Conservation (phyloP, 2,113 vertebrate species). For the Potamarius usumacintae region DNA sequence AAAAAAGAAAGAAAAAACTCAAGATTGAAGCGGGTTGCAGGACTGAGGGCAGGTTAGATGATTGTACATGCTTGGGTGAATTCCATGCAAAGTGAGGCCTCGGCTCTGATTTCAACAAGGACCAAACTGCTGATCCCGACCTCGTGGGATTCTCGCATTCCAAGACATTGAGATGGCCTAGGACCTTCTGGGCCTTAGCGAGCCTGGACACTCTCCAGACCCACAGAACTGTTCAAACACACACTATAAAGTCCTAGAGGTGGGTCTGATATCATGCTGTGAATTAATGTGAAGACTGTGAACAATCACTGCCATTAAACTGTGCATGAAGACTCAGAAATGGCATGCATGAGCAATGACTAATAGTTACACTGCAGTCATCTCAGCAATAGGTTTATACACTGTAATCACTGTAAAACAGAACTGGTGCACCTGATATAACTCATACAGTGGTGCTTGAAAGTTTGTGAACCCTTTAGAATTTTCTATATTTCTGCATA, state of each 20-base stretch:
- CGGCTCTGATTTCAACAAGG: conserved; percentile 33
- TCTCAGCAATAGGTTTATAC: neutral
- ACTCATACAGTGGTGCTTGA: no score
- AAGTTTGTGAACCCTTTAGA: no score
- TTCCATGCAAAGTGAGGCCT: conserved; percentile 39
- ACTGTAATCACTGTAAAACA: neutral
- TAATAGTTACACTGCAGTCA: neutral
- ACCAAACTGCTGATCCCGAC: conserved; percentile 26
- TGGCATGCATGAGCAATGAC: neutral
- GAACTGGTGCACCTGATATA: neutral
- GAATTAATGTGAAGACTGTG: neutral
- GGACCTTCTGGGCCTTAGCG: conserved; percentile 12
- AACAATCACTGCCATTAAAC: neutral
- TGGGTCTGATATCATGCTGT: conserved; percentile 11
- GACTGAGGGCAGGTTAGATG: conserved; percentile 23
- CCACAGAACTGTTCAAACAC: conserved; percentile 15
- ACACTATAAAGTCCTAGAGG: neutral
- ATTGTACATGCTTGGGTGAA: conserved; percentile 29
- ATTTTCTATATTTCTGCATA: no score
- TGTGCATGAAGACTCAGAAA: neutral
- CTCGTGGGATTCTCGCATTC: conserved; percentile 41
- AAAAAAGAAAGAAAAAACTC: conserved; percentile 4
- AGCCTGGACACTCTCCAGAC: conserved; percentile 46
- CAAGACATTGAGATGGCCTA: conserved; percentile 43
- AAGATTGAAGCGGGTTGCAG: neutral